These are phyloP conservation scores for Oreohelix idahoensis DNA, from an alignment of 1,140 invertebrate species.

Conservation along the genomic window DNA sequence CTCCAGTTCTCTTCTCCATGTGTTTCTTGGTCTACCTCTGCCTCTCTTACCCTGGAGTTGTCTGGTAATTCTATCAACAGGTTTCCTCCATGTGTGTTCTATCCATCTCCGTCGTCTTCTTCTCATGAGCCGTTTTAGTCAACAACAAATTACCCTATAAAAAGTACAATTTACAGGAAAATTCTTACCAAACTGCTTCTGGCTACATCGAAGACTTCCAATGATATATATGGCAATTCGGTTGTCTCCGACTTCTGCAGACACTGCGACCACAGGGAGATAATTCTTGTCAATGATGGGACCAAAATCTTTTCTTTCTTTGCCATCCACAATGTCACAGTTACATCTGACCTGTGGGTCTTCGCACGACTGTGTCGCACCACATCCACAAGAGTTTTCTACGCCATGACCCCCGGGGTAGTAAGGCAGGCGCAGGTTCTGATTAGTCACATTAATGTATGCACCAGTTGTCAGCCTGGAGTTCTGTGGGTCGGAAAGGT, in stretches of 20 bases:
- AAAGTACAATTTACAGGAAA: too few species aligned
- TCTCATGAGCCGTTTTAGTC: too few species aligned
- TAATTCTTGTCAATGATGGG: conserved; percentile 23
- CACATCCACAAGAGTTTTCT: conserved; percentile 36
- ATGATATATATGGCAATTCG: background rate
- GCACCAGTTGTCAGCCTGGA: conserved; percentile 23
- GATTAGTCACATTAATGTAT: conserved; percentile 7
- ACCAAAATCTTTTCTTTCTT: conserved; percentile 29
- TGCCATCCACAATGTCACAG: conserved; percentile 30
- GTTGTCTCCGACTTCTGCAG: conserved; percentile 7
- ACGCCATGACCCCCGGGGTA: conserved; percentile 33
- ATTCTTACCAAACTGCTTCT: conserved; percentile 28
- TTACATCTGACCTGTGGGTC: conserved; percentile 27
- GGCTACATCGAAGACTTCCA: conserved; percentile 1
- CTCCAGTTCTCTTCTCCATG: too few species aligned
- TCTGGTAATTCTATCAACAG: too few species aligned
- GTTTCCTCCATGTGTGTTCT: too few species aligned
- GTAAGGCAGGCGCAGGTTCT: conserved; percentile 26
- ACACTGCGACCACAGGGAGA: conserved; percentile 18
- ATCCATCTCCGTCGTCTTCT: too few species aligned
- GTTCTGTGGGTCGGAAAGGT: conserved; percentile 17
- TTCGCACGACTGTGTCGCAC: conserved; percentile 29
- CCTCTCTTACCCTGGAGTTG: too few species aligned
- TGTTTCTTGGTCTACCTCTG: too few species aligned
- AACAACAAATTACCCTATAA: too few species aligned